phyloP scores from a whole-genome alignment of 2,888 invertebrate genomes.

The Selenia dentaria region DNA sequence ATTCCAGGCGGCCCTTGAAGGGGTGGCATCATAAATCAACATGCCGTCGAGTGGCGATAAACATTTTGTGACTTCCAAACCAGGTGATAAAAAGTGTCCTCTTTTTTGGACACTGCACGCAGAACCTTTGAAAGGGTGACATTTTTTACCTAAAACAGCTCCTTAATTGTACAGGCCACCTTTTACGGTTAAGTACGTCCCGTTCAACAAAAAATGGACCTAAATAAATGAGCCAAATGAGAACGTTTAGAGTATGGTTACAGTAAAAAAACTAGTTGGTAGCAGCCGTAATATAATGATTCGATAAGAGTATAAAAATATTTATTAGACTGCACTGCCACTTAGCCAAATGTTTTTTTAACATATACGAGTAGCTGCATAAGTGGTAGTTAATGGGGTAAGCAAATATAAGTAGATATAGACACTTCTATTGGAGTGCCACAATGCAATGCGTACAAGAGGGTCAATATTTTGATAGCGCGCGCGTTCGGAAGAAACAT shows the following conservation, averaged over 20 bases:
- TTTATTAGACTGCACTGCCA: constrained; percentile 53
- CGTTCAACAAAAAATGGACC: constrained; percentile 69
- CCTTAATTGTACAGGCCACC: constrained; percentile 79
- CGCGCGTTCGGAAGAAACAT: constrained; percentile 76
- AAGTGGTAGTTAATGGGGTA: constrained; percentile 76
- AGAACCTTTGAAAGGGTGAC: constrained; percentile 74
- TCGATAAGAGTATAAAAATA: constrained; percentile 65
- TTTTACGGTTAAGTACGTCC: constrained; percentile 66
- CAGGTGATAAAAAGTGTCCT: constrained; percentile 81
- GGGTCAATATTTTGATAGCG: constrained; percentile 82
- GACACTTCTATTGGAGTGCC: constrained; percentile 69
- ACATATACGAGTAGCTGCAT: constrained; percentile 61
- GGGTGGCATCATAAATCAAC: constrained; percentile 83
- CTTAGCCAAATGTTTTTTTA: constrained; percentile 72
- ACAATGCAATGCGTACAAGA: constrained; percentile 76
- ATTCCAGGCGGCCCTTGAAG: constrained; percentile 64
- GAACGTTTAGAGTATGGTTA: constrained; percentile 48
- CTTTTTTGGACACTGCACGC: constrained; percentile 72
- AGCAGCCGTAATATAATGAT: constrained; percentile 64
- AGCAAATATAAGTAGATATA: constrained; percentile 64
- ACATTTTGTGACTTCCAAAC: constrained; percentile 82
- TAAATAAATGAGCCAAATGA: constrained; percentile 74
- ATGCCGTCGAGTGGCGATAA: constrained; percentile 80
- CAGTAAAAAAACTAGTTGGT: constrained; percentile 63
- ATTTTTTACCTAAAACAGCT: constrained; percentile 78